phyloP scores from a whole-genome alignment of 30 jellyfish, hydroid and myxozoan species.

The Hydra vulgaris region DNA sequence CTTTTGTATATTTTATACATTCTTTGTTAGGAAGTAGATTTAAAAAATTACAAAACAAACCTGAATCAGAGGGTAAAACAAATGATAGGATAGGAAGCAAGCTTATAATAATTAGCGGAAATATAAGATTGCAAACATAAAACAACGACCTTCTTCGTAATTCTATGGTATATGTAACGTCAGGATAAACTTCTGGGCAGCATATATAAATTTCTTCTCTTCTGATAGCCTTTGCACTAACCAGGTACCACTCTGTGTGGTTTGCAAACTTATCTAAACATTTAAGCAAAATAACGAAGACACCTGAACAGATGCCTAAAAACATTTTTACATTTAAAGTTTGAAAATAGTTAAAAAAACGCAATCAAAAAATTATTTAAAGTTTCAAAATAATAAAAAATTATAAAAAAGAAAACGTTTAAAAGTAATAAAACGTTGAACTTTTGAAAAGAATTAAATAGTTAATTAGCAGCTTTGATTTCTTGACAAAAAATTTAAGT shows the following conservation, averaged over 20 bases:
- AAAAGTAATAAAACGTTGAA: no score
- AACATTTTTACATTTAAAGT: no score
- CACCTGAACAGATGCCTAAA: no score
- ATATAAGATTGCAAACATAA: conserved; percentile 67
- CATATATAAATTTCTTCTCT: conserved; percentile 33
- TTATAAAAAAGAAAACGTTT: no score
- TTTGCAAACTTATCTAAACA: conserved; percentile 34
- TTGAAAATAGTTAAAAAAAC: no score
- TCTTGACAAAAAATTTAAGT: no score
- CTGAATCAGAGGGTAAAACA: conserved; percentile 89
- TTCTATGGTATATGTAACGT: conserved; percentile 57
- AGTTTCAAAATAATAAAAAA: no score
- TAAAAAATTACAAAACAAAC: conserved; percentile 8
- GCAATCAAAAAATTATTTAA: no score
- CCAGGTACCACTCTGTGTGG: conserved; percentile 75
- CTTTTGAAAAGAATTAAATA: no score
- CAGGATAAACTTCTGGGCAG: conserved; percentile 62
- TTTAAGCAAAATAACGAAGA: conserved; percentile 18
- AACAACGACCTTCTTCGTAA: conserved; percentile 62
- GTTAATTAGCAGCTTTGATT: no score
- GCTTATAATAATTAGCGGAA: conserved; percentile 74
- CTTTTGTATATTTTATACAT: no score
- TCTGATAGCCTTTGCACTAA: conserved; percentile 42
- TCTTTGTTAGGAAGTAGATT: no score
- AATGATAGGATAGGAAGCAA: conserved; percentile 73